Base-by-base conservation (phyloP, 2,888 invertebrate genomes). In the Eupithecia insigniata region DNA sequence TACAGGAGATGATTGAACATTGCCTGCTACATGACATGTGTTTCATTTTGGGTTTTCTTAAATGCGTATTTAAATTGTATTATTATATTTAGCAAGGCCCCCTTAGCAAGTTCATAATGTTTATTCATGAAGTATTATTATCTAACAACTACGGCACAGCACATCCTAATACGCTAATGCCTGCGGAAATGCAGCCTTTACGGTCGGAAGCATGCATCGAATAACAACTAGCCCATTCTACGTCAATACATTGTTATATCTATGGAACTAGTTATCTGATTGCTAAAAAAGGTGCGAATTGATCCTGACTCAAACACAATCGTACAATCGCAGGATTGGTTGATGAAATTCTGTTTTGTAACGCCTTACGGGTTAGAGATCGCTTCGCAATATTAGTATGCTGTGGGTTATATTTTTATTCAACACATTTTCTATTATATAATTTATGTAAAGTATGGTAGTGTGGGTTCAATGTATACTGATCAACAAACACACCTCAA, bases 141-240 rank as follows among this genome's bases (percentile, higher is more conserved):
- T 89, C 86, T 87, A 85, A 85, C 88, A 82, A 85, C 89, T 89
- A 88, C 86, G 90, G 88, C 84, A 86, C 85, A 84, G 88, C 83
- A 86, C 85, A 84, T 79, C 91, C 90, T 85, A 87, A 88, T 79
- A 76, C 71, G 87, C 85, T 78, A 76, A 76, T 79, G 83, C 81
- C 88, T 85, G 78, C 91, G 92, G 93, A 93, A 89, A 90, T 90
- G 89, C 89, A 89, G 80, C 89, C 79, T 84, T 86, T 90, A 90
- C 88, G 89, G 92, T 82, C 78, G 81, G 80, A 78, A 78, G 80
- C 87, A 84, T 87, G 88, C 78, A 74, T 78, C 79, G 92, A 90
- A 91, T 93, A 80, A 76, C 81, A 85, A 89, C 84, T 80, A 80
- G 74, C 78, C 76, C 80, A 79, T 67, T 71, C 81, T 87, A 82